Evolutionary conservation across 2,888 invertebrate species (phyloP), one percentile per base, ranked within the genome.

Genomic region (Pyrocoelia pectoralis): DNA sequence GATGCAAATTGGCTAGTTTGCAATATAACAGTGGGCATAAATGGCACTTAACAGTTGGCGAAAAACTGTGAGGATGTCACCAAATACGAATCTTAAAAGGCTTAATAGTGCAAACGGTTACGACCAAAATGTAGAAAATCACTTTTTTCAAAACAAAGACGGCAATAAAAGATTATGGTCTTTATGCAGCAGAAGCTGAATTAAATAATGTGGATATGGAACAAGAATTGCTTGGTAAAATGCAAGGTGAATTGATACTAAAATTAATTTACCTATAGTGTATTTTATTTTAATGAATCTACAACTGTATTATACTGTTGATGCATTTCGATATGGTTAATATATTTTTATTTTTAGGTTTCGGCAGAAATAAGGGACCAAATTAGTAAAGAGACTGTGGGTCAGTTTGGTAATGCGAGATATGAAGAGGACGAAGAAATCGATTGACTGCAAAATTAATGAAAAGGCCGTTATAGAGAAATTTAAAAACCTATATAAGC

Each of bases 241-340:
- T 24, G 24, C 24, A n/a, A 24, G 24, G 24, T 24, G 24, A 24
- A 24, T 5, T 24, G 38, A 38, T 38, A 38, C 38, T 38, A 9
- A 38, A 38, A 38, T 38, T n/a, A 38, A 38, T 38, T 38, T n/a
- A n/a, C n/a, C n/a, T 38, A 38, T 38, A 38, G 38, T 38, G 38
- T 9, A 38, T 38, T 38, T 38, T 38, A 38, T 38, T 38, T 38
- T 38, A 38, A 24, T 24, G 24, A 24, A 24, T 38, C 38, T 38
- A 38, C 38, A 38, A n/a, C 38, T 38, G 38, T 38, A 38, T 38
- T 38, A 38, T 38, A 38, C 38, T 38, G 38, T 9, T 38, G 38
- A 3, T 38, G 38, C 38, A 38, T 12, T 24, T 24, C 24, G 24
- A 24, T 8, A 24, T 8, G 24, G 3, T 3, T 24, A 24, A 5